Base-by-base conservation (phyloP, 2,797 vertebrate genomes). In the Calcarius lapponicus region DNA sequence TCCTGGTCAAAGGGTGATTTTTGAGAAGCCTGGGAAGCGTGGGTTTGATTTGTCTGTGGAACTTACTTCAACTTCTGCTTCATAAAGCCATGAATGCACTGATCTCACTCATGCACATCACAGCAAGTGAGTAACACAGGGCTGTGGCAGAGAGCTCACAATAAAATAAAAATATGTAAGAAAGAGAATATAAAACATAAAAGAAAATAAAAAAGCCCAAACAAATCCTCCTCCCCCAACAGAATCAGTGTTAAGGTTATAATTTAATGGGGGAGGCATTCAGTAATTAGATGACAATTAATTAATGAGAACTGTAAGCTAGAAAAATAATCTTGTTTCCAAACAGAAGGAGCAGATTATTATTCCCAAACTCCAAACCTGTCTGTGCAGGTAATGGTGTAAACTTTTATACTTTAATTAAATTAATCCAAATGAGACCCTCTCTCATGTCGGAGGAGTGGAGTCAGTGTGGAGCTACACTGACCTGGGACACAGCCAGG, bases 151-250 rank as follows among this genome's bases (percentile, higher is more conserved):
- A 58, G 32, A 28, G 50, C 24, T 31, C 10, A 42, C 34, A 57
- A 43, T 26, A 74, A 57, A 57, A 88, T 6, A 17, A 29, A 21
- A 36, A 22, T 12, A 58, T 5, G 12, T 18, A 58, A 58, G 19
- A 76, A 64, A 43, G 18, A 48, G 50, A 57, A 64, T 64, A 42
- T 22, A 36, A 79, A 62, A 42, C 26, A 61, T 25, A 7, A 62
- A 54, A 64, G 18, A 16, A 45, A 61, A 67, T 1, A 25, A n/a
- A 36, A 66, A 32, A 42, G 2, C 2, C 12, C 0, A 0, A 62
- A 51, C 5, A 80, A 80, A 65, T 18, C 21, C 8, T 20, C 5
- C 17, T 45, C 43, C 53, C n/a, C 28, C 42, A n/a, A 26, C 3
- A 64, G 38, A 80, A 71, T 31, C 12, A 75, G 18, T 6, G 7